Evolutionary conservation across 2,797 vertebrate genomes (phyloP), one percentile per base, ranked within the genome.

Genomic region (Protonibea diacanthus): DNA sequence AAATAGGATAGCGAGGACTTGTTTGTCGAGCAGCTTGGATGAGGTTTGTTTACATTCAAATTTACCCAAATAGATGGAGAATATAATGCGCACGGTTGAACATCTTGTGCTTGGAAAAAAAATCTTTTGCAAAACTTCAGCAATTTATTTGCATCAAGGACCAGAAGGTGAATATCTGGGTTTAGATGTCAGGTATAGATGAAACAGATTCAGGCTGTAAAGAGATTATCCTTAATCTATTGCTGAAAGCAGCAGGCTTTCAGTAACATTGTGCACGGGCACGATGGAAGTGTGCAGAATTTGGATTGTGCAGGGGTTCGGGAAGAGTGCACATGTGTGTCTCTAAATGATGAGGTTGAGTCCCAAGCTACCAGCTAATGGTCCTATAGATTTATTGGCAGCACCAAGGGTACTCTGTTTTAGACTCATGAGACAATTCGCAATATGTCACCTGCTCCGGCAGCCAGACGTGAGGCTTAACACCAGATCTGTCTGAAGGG

Each of bases 311-410:
- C 63, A 64, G 27, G 27, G 55, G 33, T 42, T 42, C 48, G 13
- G 38, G 69, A 52, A 38, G 33, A 18, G 18, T 56, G 20, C 45
- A 13, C 47, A 75, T 67, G 66, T 73, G 59, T 78, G 25, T 83
- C 29, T 83, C 38, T 85, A 87, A 91, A 84, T 87, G 78, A 92
- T 86, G 74, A 87, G 76, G 65, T 76, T 83, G 58, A 78, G 61
- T 89, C 85, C 81, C 86, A 78, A 84, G 78, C 71, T 63, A 76
- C 74, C 61, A 63, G 82, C 79, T 91, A 92, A 91, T 91, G 87
- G 86, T 78, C 80, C 74, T 71, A 89, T 83, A 82, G 88, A 91
- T 90, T 89, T 93, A 91, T 85, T 71, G 88, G 86, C 77, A 74
- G 66, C 74, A 71, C 61, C 56, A 18, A 38, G 13, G 82, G 81